Percentiles rank a stretch among this genome's conserved stretches.
phyloP scores from a whole-genome alignment of 1,140 invertebrate species.

The Aphelinus certus region DNA sequence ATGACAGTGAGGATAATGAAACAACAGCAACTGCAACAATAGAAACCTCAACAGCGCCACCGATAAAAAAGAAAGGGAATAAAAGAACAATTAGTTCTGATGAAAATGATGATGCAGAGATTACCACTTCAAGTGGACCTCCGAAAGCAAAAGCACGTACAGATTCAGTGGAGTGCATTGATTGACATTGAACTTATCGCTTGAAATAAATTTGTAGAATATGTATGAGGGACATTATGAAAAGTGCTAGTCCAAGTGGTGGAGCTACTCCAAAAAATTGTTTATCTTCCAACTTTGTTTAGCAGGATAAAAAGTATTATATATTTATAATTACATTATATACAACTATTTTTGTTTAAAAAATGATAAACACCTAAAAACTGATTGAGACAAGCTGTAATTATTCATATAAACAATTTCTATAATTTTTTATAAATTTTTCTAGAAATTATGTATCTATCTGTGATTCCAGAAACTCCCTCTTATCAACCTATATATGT shows the following conservation, averaged over 20 bases:
- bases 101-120: conserved; percentile 56
- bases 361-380: neutral
- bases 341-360: conserved; percentile 7
- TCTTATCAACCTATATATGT: no score
- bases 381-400: neutral
- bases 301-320: conserved; percentile 6
- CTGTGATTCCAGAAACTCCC: no score
- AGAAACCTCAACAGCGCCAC: no score
- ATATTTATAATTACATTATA: conserved; percentile 8
- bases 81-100: conserved; percentile 56
- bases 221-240: neutral
- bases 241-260: conserved; percentile 20
- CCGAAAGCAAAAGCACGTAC: conserved; percentile 51
- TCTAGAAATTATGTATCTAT: neutral
- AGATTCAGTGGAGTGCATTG: conserved; percentile 11
- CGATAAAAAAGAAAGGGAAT: conserved; percentile 51
- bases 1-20: conserved; percentile 44
- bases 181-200: conserved; percentile 5
- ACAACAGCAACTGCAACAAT: no score
- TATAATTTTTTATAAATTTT: conserved; percentile 17
- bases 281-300: conserved; percentile 28
- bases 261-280: conserved; percentile 20
- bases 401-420: neutral
- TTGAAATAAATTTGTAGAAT: no score
- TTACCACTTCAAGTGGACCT: conserved; percentile 45